Evolutionary conservation across 2,113 vertebrate genomes (phyloP), one percentile per base, ranked within the genome.

Genomic region (Salvator merianae): DNA sequence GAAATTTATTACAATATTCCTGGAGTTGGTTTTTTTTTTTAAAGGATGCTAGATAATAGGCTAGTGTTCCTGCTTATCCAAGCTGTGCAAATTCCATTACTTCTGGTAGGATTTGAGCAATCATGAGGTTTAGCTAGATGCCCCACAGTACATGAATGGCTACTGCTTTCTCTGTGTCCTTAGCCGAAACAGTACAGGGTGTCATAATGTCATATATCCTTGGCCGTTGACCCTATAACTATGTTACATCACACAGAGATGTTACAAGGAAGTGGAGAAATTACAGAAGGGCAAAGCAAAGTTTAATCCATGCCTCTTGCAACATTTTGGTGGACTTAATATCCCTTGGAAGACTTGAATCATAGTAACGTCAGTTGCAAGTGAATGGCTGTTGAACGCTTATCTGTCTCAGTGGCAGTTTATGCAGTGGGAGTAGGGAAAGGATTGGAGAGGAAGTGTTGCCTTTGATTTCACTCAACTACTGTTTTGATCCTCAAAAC

Each of bases 301-400:
- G 36, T 24, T 28, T 34, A 24, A 36, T 30, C 55, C 16, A 0
- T 28, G 24, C 65, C 55, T 65, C 24, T 36, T 38, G 16, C 36
- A 65, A 63, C 2, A 47, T 63, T 32, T 20, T 72, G n/a, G 32
- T 63, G n/a, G 6, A 59, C 63, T 63, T 55, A 14, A n/a, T 16
- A 55, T 55, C 53, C 53, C 16, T 28, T 43, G 38, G 20, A 34
- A 9, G 36, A 38, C 72, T 88, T 89, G 81, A 73, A 90, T 93
- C 82, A 90, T 71, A 85, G 84, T 92, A 93, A 90, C 91, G 93
- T 93, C 82, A 88, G 84, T 91, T 92, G 13, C 87, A 79, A 90
- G 47, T 84, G 59, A 89, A 85, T 79, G 85, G 38, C 6, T 89
- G 55, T 90, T 91, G 89, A 47, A 88, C 84, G 84, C 87, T 85